Evolutionary conservation across 2,113 vertebrate species (phyloP), one percentile per base, ranked within the genome.

Genomic region (Syrrhaptes paradoxus): DNA sequence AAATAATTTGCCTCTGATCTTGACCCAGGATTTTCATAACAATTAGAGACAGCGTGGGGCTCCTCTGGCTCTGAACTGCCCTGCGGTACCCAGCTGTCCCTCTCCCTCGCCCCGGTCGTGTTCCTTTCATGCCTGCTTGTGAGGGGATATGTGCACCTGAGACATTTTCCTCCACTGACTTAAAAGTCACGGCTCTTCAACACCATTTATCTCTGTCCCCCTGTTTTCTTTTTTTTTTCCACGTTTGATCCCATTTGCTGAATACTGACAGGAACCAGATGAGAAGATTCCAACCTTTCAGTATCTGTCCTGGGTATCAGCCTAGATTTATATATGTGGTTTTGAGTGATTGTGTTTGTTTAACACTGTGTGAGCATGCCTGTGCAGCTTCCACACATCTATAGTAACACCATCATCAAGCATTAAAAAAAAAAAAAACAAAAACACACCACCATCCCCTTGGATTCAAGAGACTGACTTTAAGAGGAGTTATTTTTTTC

Each of bases 1-100:
- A 90, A 96, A 94, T 94, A 41, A 83, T 68, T 70, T 66, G 66
- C 73, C 74, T 96, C 87, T 96, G 90, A 95, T 95, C 72, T 65
- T 83, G 91, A 62, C 88, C 49, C 51, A 65, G 67, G 72, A 88
- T 94, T 92, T 96, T 95, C 93, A 84, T 94, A 91, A 87, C 84
- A 95, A 93, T 95, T 26, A 19, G 79, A 90, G 79, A 0, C 72
- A 61, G 57, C 4, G 0, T 49, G 34, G 78, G 78, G 52, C 71
- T 62, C 19, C 43, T 4, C 19, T 10, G 63, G 52, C 65, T n/a
- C 34, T 34, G 52, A 81, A 55, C 82, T 55, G 74, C 67, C 82
- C 86, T 3, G 5, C 8, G 13, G 86, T n/a, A 17, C 61, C 81
- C 96, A 96, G 89, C 87, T 95, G 93, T 48, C 85, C 89, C 84